These are phyloP conservation scores for Sepioteuthis lessoniana DNA, from an alignment of 2,888 invertebrate species.

Conservation along the genomic window DNA sequence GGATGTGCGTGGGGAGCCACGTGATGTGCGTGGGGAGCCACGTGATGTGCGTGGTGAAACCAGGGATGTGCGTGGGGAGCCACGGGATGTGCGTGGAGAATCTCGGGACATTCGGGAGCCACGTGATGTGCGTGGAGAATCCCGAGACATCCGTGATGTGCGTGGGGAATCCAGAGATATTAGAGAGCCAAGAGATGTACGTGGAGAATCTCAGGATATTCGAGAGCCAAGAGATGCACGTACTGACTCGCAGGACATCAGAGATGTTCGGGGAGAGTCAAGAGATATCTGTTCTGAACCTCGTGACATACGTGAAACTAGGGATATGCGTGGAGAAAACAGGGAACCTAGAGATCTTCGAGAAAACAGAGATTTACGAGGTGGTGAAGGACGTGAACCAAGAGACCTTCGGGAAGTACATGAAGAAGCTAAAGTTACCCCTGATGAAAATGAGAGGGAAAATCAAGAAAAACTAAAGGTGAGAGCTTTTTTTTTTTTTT, in stretches of 20 bases:
- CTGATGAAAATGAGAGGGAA: constrained; percentile 47
- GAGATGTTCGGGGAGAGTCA: background rate
- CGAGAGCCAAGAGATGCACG: background rate
- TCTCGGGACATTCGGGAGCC: constrained; percentile 36
- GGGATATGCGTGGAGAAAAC: constrained; percentile 44
- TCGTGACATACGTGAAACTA: constrained; percentile 43
- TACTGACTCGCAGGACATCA: background rate
- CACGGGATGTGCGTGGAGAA: constrained; percentile 44
- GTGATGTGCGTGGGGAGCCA: constrained; percentile 46
- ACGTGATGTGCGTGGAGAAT: background rate
- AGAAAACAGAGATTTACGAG: constrained; percentile 44
- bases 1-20: constrained; percentile 42
- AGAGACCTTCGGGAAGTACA: constrained; percentile 25
- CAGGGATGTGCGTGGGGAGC: background rate
- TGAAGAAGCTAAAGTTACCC: constrained; percentile 42
- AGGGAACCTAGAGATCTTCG: constrained; percentile 35
- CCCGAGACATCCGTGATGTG: constrained; percentile 47
- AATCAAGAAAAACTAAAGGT: constrained; percentile 47
- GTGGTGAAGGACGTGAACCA: constrained; percentile 37
- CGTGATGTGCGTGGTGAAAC: constrained; percentile 46
- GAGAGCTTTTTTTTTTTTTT: background rate
- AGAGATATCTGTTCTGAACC: constrained; percentile 37
- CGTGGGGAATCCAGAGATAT: constrained; percentile 46
- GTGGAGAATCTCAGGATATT: constrained; percentile 41
- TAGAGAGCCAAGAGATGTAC: background rate